Evolutionary conservation across 92 coral and sea anemone species (phyloP).

Genomic region (Micromussa lordhowensis): DNA sequence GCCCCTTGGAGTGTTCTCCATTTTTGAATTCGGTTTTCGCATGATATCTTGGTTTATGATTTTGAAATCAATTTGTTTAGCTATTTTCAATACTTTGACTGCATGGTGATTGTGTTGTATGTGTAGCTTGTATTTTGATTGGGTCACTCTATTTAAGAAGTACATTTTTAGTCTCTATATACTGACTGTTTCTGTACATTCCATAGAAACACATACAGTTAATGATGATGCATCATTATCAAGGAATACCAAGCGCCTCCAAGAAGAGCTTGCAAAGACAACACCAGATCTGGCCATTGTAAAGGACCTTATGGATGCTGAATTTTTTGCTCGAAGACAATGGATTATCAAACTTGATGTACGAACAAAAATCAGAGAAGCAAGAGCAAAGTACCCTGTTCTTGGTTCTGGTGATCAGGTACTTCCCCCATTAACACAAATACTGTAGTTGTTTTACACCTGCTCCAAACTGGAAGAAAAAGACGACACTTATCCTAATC

Average conservation of each 20-base stretch:
- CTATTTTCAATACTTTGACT: no score
- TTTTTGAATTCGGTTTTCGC: no score
- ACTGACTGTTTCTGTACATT: neutral
- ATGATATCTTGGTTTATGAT: no score
- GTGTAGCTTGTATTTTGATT: neutral
- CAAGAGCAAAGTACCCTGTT: neutral
- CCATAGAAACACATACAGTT: neutral
- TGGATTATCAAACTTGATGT: conserved; percentile 13
- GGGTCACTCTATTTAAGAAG: neutral
- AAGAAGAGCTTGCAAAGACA: conserved; percentile 1
- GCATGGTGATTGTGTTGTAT: no score
- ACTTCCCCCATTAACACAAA: neutral
- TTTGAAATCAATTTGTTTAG: no score
- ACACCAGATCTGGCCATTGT: neutral
- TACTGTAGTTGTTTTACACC: neutral
- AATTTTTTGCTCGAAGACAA: neutral
- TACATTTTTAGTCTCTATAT: neutral
- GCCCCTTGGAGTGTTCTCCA: no score
- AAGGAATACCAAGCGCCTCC: neutral
- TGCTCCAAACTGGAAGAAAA: conserved; percentile 2
- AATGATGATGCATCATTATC: neutral
- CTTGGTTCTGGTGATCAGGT: conserved; percentile 16
- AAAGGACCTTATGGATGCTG: conserved; percentile 4
- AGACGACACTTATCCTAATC: neutral
- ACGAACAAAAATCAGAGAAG: conserved; percentile 7